Evolutionary conservation across 53 echinoderm and acorn worm species (phyloP).

Genomic region (Henricia sp.): DNA sequence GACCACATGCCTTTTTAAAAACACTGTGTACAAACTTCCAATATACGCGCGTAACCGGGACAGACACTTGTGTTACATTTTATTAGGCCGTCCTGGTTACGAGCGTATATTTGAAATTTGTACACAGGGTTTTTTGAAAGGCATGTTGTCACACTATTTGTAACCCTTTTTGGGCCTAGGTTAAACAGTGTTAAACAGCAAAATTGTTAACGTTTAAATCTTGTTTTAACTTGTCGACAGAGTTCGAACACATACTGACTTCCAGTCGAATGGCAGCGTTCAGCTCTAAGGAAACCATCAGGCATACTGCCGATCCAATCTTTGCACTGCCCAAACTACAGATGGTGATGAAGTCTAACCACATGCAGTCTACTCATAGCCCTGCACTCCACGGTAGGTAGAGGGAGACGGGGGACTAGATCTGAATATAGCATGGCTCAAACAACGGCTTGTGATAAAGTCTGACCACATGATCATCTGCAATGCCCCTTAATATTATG

Average conservation of each 20-base stretch:
- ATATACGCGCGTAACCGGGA: no score
- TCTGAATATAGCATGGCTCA: neutral
- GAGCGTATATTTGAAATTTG: no score
- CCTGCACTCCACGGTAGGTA: constrained; percentile 41
- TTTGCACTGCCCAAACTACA: constrained; percentile 97
- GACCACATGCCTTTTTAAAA: no score
- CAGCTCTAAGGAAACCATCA: constrained; percentile 31
- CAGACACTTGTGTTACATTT: no score
- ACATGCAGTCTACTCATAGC: constrained; percentile 69
- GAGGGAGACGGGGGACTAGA: no score
- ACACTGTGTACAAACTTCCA: no score
- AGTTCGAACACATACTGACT: constrained; percentile 63
- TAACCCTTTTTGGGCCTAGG: no score
- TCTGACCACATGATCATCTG: neutral
- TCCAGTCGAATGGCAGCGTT: constrained; percentile 27
- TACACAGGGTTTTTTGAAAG: no score
- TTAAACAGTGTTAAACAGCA: no score
- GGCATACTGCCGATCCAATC: constrained; percentile 89
- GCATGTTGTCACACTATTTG: no score
- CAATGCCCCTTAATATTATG: neutral
- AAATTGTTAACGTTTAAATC: neutral
- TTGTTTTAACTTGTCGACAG: constrained; percentile 12
- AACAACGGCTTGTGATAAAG: no score
- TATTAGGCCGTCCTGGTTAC: no score
- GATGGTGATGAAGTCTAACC: constrained; percentile 93